A percentile compares a stretch with the other conserved stretches of the same genome.
phyloP scores from a whole-genome alignment of 2,797 vertebrate genomes.

The Mus minutoides region DNA sequence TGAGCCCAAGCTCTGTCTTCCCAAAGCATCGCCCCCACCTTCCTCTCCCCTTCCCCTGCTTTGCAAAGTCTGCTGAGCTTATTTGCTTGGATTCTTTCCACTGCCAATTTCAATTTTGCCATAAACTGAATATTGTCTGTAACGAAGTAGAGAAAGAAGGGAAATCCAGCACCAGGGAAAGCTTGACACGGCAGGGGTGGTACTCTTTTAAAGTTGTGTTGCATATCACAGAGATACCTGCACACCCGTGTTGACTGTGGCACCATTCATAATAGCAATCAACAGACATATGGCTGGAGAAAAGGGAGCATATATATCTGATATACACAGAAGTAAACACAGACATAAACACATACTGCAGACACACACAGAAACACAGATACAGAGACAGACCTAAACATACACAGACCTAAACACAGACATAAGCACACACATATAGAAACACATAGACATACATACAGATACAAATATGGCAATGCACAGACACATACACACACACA shows the following conservation, averaged over 20 bases:
- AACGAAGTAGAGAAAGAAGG: slow-evolving; percentile 59
- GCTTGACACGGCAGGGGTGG: background rate
- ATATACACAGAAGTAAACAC: background rate
- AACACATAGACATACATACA: background rate
- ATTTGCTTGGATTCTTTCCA: slow-evolving; percentile 79
- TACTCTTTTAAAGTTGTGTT: slow-evolving; percentile 6
- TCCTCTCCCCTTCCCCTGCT: background rate
- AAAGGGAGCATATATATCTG: background rate
- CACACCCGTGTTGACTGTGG: background rate
- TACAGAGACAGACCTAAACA: background rate
- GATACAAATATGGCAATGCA: no score
- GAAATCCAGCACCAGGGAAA: slow-evolving; percentile 13
- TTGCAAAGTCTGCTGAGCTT: slow-evolving; percentile 69
- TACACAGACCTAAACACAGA: background rate
- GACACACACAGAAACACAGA: background rate
- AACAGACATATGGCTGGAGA: background rate
- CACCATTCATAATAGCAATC: background rate
- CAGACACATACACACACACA: background rate
- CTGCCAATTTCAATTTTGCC: slow-evolving; percentile 62
- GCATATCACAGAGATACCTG: background rate
- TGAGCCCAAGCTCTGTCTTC: slow-evolving; percentile 47
- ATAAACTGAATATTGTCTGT: slow-evolving; percentile 64
- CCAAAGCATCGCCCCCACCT: background rate
- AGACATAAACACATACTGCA: background rate
- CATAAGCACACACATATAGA: background rate